phyloP scores from a whole-genome alignment of 2,113 vertebrate genomes.

The Columba livia region DNA sequence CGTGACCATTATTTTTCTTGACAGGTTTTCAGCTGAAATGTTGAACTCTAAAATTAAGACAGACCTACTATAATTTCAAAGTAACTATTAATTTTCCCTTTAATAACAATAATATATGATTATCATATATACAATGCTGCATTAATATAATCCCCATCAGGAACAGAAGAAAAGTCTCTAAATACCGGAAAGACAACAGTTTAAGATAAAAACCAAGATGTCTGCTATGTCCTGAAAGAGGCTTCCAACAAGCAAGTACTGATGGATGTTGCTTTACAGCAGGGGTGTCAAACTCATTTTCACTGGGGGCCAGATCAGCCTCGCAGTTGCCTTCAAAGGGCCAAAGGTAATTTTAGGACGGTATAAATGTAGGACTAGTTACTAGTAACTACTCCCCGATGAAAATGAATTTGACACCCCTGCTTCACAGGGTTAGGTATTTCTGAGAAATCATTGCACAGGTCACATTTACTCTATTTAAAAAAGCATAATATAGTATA shows the following conservation, averaged over 20 bases:
- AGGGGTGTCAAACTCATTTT: no score
- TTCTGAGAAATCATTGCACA: background rate
- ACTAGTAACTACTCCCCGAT: no score
- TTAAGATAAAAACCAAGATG: background rate
- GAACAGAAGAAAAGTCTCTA: background rate
- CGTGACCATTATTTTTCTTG: background rate
- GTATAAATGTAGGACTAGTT: no score
- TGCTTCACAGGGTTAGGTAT: background rate
- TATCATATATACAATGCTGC: background rate
- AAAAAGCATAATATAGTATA: background rate
- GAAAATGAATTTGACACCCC: no score
- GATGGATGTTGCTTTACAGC: background rate
- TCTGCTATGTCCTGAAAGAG: background rate
- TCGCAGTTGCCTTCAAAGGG: no score
- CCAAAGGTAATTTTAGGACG: no score
- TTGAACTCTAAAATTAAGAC: background rate
- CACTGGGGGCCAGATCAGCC: no score
- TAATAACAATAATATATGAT: background rate
- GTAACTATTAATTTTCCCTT: background rate
- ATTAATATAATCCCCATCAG: background rate
- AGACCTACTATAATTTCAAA: background rate
- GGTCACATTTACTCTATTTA: background rate
- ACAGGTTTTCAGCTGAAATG: background rate
- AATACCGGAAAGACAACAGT: background rate
- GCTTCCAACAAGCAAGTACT: background rate